phyloP scores from a whole-genome alignment of 2,797 vertebrate genomes.

The Morelia viridis region DNA sequence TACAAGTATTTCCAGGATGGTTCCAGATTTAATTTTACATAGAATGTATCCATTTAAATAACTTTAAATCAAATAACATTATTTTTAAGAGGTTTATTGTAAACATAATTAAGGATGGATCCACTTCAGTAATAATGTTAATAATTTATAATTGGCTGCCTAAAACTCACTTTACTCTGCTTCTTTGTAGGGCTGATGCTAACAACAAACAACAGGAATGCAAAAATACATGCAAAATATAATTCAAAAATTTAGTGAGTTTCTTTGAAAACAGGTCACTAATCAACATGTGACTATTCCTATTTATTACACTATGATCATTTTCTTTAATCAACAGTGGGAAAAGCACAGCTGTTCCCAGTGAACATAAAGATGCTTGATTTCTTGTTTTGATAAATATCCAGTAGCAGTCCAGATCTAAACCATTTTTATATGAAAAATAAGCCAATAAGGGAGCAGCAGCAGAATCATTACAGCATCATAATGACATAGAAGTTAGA shows the following conservation, averaged over 20 bases:
- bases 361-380: background rate
- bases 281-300: background rate
- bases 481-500: background rate
- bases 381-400: slow-evolving; percentile 4
- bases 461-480: background rate
- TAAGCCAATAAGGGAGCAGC: background rate
- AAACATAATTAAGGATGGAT: background rate
- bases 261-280: background rate
- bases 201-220: background rate
- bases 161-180: background rate
- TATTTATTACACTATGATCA: background rate
- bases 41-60: background rate
- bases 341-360: background rate
- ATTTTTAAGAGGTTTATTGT: background rate
- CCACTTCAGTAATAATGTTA: background rate
- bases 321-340: background rate
- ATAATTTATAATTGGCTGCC: background rate
- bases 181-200: background rate
- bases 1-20: background rate
- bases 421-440: background rate
- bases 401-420: background rate
- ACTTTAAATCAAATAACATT: background rate
- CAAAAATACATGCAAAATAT: background rate
- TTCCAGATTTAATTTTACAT: background rate
- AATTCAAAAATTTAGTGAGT: background rate